Evolutionary conservation across 2,888 invertebrate species (phyloP), one percentile per base, ranked within the genome.

Genomic region (Rhopalosiphum nymphaeae): DNA sequence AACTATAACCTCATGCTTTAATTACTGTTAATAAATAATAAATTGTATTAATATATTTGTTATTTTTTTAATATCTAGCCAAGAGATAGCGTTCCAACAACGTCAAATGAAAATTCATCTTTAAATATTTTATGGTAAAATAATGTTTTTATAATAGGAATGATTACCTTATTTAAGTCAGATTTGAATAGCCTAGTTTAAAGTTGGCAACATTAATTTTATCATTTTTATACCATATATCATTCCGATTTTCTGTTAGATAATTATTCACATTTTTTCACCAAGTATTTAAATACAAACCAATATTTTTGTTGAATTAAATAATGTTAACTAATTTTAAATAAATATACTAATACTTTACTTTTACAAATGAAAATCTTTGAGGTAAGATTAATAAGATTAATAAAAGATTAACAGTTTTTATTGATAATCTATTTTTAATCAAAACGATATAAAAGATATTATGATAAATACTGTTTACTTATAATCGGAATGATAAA

Each of bases 41-140:
- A 56, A 91, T 44, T 1, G 26, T 46, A 36, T 61, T 57, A 78
- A 61, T 26, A 61, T 46, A 29, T 84, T n/a, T 85, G 5, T 85
- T 13, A n/a, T 57, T 89, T 93, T 4, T 78, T 44, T 44, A 49
- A 29, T 67, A 5, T 87, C 26, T 86, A 94, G 94, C 85, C 86
- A 44, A 67, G 86, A 61, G 44, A 91, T 53, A 53, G 42, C 67
- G 53, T 91, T 94, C 94, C 94, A 61, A 86, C 42, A 26, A 46
- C 46, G 25, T 57, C 86, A 29, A 85, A 10, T 7, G 11, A 57
- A 49, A 61, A 61, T 29, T 57, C 61, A n/a, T 94, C 93, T n/a
- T 94, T 94, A 44, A 86, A 91, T 49, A 94, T 94, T 91, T 86
- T 94, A 91, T 94, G 94, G 94, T 94, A 91, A 78, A 78, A n/a